Evolutionary conservation across 2,888 invertebrate genomes (phyloP).

Genomic region (Parnassius glacialis): DNA sequence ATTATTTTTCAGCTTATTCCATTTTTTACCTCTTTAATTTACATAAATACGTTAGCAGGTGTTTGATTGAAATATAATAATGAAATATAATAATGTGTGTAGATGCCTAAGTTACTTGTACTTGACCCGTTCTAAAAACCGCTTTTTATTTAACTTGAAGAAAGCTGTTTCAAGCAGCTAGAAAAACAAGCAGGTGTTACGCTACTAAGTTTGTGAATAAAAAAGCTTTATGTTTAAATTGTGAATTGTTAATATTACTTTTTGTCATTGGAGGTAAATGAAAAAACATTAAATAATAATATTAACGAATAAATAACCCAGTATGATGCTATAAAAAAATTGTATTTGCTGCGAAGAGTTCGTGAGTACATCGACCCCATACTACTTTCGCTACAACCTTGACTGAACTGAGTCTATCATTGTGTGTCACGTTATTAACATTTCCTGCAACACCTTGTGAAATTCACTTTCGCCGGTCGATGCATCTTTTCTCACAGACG

Average conservation of each 20-base stretch:
- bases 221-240: not conserved
- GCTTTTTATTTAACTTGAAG: conserved; percentile 24
- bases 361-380: conserved; percentile 55
- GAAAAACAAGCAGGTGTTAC: conserved; percentile 18
- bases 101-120: not conserved
- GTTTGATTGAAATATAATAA: no score
- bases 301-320: conserved; percentile 10
- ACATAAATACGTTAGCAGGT: no score
- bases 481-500: conserved; percentile 32
- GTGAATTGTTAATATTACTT: not conserved
- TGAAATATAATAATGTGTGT: no score
- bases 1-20: no score
- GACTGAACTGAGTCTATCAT: conserved; percentile 45
- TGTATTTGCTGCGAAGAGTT: conserved; percentile 16
- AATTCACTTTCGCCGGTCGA: conserved; percentile 71
- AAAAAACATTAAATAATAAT: conserved; percentile 9
- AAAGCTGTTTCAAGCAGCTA: conserved; percentile 29
- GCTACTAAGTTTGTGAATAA: not conserved
- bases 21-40: no score
- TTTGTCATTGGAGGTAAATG: not conserved
- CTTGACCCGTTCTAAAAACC: conserved; percentile 8
- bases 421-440: conserved; percentile 50
- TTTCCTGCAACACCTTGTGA: conserved; percentile 66
- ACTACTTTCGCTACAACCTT: conserved; percentile 78
- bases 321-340: conserved; percentile 1